Base-by-base conservation (phyloP, 64 coral and sea anemone genomes). In the Montipora foliosa region DNA sequence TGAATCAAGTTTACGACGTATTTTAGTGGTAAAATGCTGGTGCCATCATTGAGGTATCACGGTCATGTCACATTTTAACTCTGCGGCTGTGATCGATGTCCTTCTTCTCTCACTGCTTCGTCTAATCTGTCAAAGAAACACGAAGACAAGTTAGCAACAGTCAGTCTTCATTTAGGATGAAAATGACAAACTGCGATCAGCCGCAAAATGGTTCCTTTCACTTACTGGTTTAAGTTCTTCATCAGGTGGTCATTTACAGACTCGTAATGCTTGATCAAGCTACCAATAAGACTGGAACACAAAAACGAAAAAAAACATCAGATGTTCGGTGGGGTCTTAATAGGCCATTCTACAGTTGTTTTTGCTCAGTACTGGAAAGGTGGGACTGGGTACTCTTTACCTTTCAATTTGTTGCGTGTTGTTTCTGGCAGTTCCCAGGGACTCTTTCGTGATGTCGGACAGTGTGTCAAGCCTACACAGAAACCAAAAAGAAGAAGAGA, bases 401-500 rank as follows among this genome's bases (percentile, higher is more conserved):
- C 64, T 69, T 47, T 85, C 82, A 85, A 85, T 85, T 49, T 85
- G 82, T 20, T 68, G 61, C 0, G 82, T 85, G 62, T 85, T 85
- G 45, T 71, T 19, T 14, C 10, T 11, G 21, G 82, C 82, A 12
- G 60, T 85, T 19, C n/a, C 16, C 37, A 85, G 7, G 3, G 82
- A 70, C 14, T 13, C 62, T 49, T 85, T 85, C 48, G 82, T 85
- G 12, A 85, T 19, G 37, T 19, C 5, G 9, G 82, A 85, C 64
- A 85, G 12, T 20, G 82, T 1, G 45, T 85, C 44, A 37, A 85
- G 64, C 44, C 82, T 85, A 17, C 51, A 82, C n/a, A 21, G 22
- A 69, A 85, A 70, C 14, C 47, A 47, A 49, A 49, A 5, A 69
- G 69, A 17, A 68, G 48, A 5, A 3, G 8, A 3, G 16, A 69